A percentile compares a stretch with the other conserved stretches of the same genome.
phyloP scores from a whole-genome alignment of 2,888 invertebrate genomes.

The Pegoplata infirma region DNA sequence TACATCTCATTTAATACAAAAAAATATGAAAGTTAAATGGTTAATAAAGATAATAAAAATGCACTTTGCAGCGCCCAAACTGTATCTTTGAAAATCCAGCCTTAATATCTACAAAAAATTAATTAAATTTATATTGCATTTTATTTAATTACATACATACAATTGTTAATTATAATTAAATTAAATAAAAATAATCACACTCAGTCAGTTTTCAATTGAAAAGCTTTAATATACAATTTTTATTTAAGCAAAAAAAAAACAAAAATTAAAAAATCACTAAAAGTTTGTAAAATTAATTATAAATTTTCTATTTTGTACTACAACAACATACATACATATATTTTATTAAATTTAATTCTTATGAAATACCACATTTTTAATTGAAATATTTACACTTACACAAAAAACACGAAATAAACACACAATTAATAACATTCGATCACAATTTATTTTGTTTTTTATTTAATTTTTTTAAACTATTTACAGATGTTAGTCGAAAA shows the following conservation, averaged over 20 bases:
- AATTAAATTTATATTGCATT: background rate
- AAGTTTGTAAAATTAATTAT: no score
- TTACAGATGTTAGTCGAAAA: no score
- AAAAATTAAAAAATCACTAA: no score
- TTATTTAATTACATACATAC: background rate
- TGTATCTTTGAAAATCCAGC: no score
- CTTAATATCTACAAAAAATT: no score
- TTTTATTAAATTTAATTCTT: background rate
- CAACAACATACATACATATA: no score
- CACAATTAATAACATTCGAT: background rate
- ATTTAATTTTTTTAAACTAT: background rate
- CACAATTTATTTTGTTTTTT: background rate
- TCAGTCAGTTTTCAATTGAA: slow-evolving; percentile 39
- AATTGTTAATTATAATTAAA: slow-evolving; percentile 4
- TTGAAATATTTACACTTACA: background rate
- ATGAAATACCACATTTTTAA: background rate
- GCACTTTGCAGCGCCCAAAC: no score
- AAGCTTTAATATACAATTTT: slow-evolving; percentile 39
- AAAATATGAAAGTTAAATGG: no score
- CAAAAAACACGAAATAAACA: background rate
- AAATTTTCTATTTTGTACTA: no score
- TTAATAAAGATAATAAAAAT: no score
- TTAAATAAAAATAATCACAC: background rate
- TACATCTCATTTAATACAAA: no score
- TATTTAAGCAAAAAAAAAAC: slow-evolving; percentile 4